Percentiles rank a stretch among this genome's conserved stretches.
phyloP scores from a whole-genome alignment of 2,888 invertebrate species.

The Reticulitermes lucifugus region DNA sequence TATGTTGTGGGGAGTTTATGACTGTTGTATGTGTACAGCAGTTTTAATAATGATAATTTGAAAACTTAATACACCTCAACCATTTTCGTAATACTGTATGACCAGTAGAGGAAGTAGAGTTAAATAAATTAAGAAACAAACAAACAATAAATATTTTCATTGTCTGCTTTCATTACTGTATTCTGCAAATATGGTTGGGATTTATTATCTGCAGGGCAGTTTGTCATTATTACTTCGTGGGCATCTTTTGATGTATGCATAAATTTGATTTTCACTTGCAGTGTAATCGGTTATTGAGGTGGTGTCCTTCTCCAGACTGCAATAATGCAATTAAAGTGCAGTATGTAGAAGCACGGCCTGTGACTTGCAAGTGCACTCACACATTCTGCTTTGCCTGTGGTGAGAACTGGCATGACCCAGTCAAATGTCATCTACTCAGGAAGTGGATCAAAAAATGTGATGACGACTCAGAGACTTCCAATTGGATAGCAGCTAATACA shows the following conservation, averaged over 20 bases:
- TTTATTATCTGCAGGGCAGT: no score
- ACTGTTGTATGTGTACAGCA: no score
- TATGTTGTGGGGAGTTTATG: no score
- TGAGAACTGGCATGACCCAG: constrained; percentile 98
- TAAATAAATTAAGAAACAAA: no score
- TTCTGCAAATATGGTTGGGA: no score
- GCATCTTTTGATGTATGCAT: neutral
- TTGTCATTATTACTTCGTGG: no score
- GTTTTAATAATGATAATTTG: no score
- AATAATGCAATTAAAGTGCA: constrained; percentile 94
- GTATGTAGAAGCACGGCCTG: constrained; percentile 91
- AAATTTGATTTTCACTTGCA: constrained; percentile 62
- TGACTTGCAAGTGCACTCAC: constrained; percentile 92
- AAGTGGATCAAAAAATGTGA: constrained; percentile 99
- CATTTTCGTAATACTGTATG: no score
- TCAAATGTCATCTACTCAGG: constrained; percentile 90
- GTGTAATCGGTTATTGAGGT: constrained; percentile 95
- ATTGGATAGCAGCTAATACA: constrained; percentile 99
- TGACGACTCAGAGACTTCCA: constrained; percentile 98
- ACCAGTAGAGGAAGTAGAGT: no score
- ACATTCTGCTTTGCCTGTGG: constrained; percentile 97
- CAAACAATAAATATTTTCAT: no score
- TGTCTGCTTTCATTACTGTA: no score
- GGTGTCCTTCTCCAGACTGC: constrained; percentile 99
- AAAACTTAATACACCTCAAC: no score